Evolutionary conservation across 2,113 vertebrate species (phyloP).

Genomic region (Columbina picui): DNA sequence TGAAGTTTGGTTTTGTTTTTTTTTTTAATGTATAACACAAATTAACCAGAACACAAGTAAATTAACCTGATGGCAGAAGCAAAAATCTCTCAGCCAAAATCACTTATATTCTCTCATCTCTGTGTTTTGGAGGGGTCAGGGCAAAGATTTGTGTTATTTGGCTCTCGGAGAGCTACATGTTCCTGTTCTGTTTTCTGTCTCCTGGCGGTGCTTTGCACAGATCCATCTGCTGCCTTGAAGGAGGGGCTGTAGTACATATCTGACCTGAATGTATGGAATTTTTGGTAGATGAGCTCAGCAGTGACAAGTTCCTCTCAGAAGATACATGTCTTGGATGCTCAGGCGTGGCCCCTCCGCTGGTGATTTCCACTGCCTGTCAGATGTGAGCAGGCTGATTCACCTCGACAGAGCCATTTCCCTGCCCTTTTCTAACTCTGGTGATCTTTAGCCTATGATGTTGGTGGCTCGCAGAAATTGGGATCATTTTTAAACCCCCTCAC

Average conservation of each 20-base stretch:
- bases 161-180: accelerated
- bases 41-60: background rate
- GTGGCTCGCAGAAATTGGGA: background rate
- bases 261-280: background rate
- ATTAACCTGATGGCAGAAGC: background rate
- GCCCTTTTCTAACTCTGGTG: background rate
- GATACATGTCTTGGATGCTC: background rate
- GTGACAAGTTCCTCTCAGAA: background rate
- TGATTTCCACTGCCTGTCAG: background rate
- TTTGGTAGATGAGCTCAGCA: conserved; percentile 27
- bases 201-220: background rate
- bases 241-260: background rate
- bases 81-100: background rate
- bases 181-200: background rate
- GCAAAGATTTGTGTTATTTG: background rate
- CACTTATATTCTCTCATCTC: background rate
- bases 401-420: background rate
- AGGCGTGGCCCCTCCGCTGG: background rate
- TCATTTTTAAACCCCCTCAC: background rate
- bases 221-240: background rate
- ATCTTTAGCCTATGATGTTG: background rate
- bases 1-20: background rate
- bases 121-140: background rate
- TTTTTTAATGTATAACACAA: background rate
- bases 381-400: background rate